Percentiles rank a stretch among this genome's conserved stretches.
These are phyloP conservation scores for Amphimallon solstitiale DNA, from an alignment of 2,888 invertebrate species.

Conservation along the genomic window DNA sequence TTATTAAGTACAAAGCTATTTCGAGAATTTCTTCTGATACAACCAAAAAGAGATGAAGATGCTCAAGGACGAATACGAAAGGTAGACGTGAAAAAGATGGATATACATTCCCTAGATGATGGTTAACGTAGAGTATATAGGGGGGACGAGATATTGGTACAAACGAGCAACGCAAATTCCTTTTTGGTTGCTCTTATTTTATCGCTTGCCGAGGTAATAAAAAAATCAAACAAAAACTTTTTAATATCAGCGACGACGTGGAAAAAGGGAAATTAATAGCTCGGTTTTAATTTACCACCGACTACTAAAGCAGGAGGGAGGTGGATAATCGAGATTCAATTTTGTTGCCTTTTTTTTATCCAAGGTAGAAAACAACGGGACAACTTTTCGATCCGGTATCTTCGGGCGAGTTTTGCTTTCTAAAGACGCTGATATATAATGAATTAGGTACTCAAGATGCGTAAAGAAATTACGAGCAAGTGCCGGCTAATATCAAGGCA, in stretches of 20 bases:
- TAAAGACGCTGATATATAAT: no score
- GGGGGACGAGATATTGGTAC: no score
- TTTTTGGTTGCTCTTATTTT: background rate
- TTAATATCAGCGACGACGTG: background rate
- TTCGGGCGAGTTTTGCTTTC: no score
- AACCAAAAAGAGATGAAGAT: background rate
- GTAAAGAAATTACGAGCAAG: no score
- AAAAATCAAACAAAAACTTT: slow-evolving; percentile 2
- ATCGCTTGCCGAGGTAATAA: slow-evolving; percentile 4
- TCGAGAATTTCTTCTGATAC: background rate
- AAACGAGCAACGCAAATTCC: no score
- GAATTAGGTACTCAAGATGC: no score
- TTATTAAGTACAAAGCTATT: slow-evolving; percentile 12
- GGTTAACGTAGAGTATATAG: no score
- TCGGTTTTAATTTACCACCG: slow-evolving; percentile 6
- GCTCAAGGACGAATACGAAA: background rate
- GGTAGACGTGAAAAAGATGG: background rate
- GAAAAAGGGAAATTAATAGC: slow-evolving; percentile 5
- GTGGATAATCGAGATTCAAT: background rate
- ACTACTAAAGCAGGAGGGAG: background rate
- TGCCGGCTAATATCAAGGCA: no score
- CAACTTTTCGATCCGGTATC: no score
- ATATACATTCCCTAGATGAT: no score
- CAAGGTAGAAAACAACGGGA: background rate
- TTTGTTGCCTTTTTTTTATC: background rate